These are phyloP conservation scores for Metridium senile DNA, from an alignment of 92 coral and sea anemone genomes.

Conservation along the genomic window DNA sequence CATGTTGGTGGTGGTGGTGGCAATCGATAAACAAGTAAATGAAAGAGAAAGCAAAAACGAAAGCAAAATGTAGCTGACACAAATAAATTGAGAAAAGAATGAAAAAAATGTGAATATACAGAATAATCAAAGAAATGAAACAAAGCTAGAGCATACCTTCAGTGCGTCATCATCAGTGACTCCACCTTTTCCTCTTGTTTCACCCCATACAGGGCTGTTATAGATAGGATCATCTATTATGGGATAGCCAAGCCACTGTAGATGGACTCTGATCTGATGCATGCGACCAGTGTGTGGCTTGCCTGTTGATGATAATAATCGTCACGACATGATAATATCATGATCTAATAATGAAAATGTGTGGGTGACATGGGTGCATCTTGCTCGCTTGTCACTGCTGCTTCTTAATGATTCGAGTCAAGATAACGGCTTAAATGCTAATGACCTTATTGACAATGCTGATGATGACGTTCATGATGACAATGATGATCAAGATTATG, in stretches of 20 bases:
- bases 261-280: constrained; percentile 98
- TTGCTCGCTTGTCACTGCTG: too few relatives aligned
- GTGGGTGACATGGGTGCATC: too few relatives aligned
- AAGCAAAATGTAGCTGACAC: too few relatives aligned
- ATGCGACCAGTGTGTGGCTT: constrained; percentile 88
- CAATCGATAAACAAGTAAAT: too few relatives aligned
- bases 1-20: too few relatives aligned
- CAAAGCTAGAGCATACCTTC: constrained; percentile 44
- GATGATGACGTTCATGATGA: not conserved
- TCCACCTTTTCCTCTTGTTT: constrained; percentile 83
- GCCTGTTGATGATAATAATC: constrained; percentile 45
- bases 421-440: not conserved
- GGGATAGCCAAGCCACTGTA: constrained; percentile 99
- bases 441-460: not conserved
- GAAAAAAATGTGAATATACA: not conserved
- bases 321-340: not conserved
- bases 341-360: too few relatives aligned
- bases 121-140: not conserved
- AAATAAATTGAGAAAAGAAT: too few relatives aligned
- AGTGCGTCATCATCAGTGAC: constrained; percentile 83
- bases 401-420: not conserved
- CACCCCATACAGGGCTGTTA: constrained; percentile 94
- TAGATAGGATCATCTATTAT: constrained; percentile 97
- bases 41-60: too few relatives aligned
- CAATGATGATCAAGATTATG: not conserved